Percentiles rank a stretch among this genome's conserved stretches.
phyloP scores from a whole-genome alignment of 2,888 invertebrate species.

The Sinhomidia bicolor region DNA sequence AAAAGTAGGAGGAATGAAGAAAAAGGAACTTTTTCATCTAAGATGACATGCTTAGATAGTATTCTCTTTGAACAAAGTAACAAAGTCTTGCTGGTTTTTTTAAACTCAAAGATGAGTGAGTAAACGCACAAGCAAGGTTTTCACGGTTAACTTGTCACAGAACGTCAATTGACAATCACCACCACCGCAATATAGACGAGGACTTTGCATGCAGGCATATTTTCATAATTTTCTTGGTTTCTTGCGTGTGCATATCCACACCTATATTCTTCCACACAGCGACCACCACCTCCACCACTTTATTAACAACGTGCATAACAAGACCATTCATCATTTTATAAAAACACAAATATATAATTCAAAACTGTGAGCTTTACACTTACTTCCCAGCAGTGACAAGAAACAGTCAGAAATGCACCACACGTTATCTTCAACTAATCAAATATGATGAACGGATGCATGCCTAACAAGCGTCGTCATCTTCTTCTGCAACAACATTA shows the following conservation, averaged over 20 bases:
- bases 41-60: conserved; percentile 23
- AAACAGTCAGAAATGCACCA: neutral
- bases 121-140: conserved; percentile 43
- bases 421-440: conserved; percentile 42
- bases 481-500: neutral
- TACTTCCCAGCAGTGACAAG: neutral
- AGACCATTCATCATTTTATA: conserved; percentile 4
- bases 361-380: neutral
- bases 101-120: conserved; percentile 35
- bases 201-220: conserved; percentile 18
- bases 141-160: conserved; percentile 60
- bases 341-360: too few species aligned
- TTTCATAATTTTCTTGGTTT: too few species aligned
- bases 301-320: neutral
- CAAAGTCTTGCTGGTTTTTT: conserved; percentile 46
- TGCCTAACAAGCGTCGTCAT: neutral
- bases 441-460: conserved; percentile 37
- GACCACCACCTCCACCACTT: neutral
- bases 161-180: neutral
- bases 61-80: conserved; percentile 48
- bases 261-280: too few species aligned
- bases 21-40: too few species aligned
- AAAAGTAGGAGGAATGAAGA: too few species aligned
- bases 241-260: neutral
- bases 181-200: neutral